Conservation (phyloP, 2,888 invertebrate genomes). For the Dasypogon diadema region DNA sequence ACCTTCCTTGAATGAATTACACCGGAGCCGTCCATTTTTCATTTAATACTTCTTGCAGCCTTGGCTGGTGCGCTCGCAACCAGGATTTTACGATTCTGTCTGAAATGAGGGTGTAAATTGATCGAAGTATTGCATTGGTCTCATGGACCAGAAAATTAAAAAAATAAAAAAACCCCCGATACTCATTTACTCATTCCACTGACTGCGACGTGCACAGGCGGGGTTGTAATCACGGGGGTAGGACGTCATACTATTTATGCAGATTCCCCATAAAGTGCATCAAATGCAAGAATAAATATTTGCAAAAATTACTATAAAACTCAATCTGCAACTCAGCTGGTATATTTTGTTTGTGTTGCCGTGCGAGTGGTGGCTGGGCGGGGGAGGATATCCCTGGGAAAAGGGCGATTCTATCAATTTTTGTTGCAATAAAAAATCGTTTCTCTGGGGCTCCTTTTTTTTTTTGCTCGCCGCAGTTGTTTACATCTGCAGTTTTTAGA, state of each 20-base stretch:
- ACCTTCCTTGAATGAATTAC: slow-evolving; percentile 16
- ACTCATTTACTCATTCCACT: too few species aligned
- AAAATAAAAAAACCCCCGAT: too few species aligned
- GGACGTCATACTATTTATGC: slow-evolving; percentile 14
- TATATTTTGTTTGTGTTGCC: neutral
- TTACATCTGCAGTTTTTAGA: slow-evolving; percentile 43
- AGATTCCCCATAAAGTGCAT: slow-evolving; percentile 7
- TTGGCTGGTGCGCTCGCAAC: neutral
- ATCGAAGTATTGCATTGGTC: slow-evolving; percentile 10
- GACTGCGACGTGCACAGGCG: too few species aligned
- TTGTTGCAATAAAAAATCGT: slow-evolving; percentile 7
- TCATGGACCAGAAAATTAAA: slow-evolving; percentile 45
- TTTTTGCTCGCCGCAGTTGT: slow-evolving; percentile 17
- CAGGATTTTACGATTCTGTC: slow-evolving; percentile 27
- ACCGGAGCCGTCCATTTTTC: slow-evolving; percentile 20
- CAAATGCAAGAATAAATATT: slow-evolving; percentile 21
- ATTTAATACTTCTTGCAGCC: slow-evolving; percentile 6
- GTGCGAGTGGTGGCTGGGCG: neutral
- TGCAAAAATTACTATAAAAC: slow-evolving; percentile 26
- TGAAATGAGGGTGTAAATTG: slow-evolving; percentile 44
- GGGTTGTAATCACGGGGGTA: neutral
- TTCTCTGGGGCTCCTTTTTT: slow-evolving; percentile 1
- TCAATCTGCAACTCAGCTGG: neutral
- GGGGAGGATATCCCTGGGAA: neutral
- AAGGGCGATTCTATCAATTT: slow-evolving; percentile 27